Evolutionary conservation across 2,113 vertebrate species (phyloP).

Genomic region (Muntiacus muntjak): DNA sequence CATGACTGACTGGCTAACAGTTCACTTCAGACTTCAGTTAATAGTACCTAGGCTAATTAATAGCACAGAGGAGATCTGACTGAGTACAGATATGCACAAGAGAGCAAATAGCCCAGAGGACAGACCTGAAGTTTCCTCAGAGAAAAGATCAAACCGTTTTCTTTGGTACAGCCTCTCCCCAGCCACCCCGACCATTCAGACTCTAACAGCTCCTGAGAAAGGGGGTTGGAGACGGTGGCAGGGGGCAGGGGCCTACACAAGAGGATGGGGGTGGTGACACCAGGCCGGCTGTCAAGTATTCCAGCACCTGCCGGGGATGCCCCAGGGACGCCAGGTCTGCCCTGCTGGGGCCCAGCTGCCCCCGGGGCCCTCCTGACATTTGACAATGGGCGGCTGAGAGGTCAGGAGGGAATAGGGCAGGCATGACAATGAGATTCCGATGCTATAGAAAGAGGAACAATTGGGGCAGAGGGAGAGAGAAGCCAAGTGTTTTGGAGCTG

Average conservation of each 20-base stretch:
- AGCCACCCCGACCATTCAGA: background rate
- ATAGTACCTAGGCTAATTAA: background rate
- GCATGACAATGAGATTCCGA: constrained; percentile 70
- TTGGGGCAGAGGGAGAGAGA: constrained; percentile 41
- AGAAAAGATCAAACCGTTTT: background rate
- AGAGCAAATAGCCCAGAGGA: background rate
- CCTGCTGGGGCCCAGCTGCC: constrained; percentile 65
- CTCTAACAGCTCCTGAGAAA: background rate
- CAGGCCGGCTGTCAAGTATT: constrained; percentile 13
- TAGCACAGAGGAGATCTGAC: background rate
- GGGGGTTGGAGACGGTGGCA: background rate
- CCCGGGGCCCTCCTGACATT: constrained; percentile 25
- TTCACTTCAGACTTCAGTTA: background rate
- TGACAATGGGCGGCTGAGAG: constrained; percentile 62
- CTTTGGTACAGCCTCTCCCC: background rate
- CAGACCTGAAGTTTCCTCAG: background rate
- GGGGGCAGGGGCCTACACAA: background rate
- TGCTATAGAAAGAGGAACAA: constrained; percentile 70
- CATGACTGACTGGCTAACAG: background rate
- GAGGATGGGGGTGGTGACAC: background rate
- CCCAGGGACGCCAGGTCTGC: constrained; percentile 35
- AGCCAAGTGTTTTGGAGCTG: constrained; percentile 40
- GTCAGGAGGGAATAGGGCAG: constrained; percentile 61
- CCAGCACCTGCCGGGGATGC: constrained; percentile 58
- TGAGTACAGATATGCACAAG: background rate